Evolutionary conservation across 2,113 vertebrate genomes (phyloP).

Genomic region (Ophthalmolycus amberensis): DNA sequence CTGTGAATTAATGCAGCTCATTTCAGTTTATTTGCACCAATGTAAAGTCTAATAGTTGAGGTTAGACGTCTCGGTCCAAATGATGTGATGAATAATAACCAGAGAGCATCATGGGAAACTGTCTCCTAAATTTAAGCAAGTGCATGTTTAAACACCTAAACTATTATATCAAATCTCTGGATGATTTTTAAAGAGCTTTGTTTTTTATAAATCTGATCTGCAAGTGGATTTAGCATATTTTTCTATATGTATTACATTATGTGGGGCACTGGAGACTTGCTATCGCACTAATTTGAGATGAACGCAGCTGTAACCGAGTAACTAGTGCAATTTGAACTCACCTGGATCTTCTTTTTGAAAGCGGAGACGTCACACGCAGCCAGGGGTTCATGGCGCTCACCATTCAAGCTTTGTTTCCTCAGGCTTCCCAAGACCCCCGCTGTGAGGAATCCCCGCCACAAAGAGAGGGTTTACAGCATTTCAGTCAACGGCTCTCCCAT

Average conservation of each 20-base stretch:
- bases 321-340: not conserved
- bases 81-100: not conserved
- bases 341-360: not conserved
- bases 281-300: not conserved
- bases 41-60: not conserved
- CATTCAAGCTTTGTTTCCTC: not conserved
- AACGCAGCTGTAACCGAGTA: not conserved
- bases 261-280: not conserved
- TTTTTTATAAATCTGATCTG: not conserved
- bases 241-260: not conserved
- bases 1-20: not conserved
- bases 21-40: not conserved
- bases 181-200: not conserved
- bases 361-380: not conserved
- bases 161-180: not conserved
- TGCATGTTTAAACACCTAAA: not conserved
- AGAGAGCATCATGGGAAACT: no score
- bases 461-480: constrained; percentile 83
- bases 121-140: not conserved
- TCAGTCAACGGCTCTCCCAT: constrained; percentile 86
- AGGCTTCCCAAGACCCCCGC: constrained; percentile 83
- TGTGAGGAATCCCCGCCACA: constrained; percentile 79
- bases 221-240: not conserved
- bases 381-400: not conserved
- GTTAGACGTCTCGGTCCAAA: not conserved